Percentiles rank a stretch among this genome's conserved stretches.
phyloP scores from a whole-genome alignment of 1,140 invertebrate genomes.

The Drosophila tani region DNA sequence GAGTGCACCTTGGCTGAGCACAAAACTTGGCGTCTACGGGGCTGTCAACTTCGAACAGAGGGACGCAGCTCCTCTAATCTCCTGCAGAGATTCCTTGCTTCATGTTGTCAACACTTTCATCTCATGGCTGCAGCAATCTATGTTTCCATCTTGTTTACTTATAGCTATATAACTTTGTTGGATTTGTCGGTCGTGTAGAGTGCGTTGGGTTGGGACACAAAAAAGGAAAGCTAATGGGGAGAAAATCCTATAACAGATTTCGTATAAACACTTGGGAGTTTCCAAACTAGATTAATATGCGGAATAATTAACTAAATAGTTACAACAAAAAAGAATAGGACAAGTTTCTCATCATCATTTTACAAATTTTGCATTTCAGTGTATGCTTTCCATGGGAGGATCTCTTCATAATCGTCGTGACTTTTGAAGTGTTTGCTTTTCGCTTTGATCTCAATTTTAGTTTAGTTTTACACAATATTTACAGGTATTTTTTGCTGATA shows the following conservation, averaged over 20 bases:
- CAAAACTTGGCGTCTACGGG: slow-evolving; percentile 39
- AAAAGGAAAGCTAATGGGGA: slow-evolving; percentile 13
- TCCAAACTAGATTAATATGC: slow-evolving; percentile 53
- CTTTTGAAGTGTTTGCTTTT: slow-evolving; percentile 27
- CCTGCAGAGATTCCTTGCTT: slow-evolving; percentile 10
- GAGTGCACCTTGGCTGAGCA: slow-evolving; percentile 24
- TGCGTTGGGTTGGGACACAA: slow-evolving; percentile 18
- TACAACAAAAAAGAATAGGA: slow-evolving; percentile 71
- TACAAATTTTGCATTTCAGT: slow-evolving; percentile 49
- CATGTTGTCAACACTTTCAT: slow-evolving; percentile 20
- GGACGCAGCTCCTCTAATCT: slow-evolving; percentile 9
- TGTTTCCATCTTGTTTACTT: background rate
- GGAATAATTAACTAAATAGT: slow-evolving; percentile 63
- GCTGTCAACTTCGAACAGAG: slow-evolving; percentile 21
- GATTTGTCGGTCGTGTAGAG: slow-evolving; percentile 30
- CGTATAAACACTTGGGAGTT: slow-evolving; percentile 46
- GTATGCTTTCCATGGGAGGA: slow-evolving; percentile 1
- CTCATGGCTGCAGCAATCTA: slow-evolving; percentile 34
- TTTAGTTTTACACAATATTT: slow-evolving; percentile 60
- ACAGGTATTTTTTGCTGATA: slow-evolving; percentile 40
- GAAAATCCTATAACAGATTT: slow-evolving; percentile 80
- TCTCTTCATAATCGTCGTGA: slow-evolving; percentile 16
- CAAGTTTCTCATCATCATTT: slow-evolving; percentile 63
- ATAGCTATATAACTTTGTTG: slow-evolving; percentile 16
- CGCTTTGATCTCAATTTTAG: slow-evolving; percentile 33